Conservation (phyloP, 2,113 vertebrate genomes). For the Siniperca chuatsi region DNA sequence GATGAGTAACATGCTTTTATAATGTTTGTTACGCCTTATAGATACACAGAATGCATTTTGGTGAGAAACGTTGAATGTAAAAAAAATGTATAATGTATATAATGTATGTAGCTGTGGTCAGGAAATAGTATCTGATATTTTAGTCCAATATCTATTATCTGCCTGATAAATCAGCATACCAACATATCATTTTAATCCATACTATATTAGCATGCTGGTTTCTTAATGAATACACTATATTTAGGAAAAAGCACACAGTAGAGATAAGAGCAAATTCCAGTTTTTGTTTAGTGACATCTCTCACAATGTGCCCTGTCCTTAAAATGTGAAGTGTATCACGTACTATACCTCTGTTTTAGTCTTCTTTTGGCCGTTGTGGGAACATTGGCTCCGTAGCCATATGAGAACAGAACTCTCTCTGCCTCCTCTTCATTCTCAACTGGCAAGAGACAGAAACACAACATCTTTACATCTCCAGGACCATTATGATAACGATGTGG, state of each 20-base stretch:
- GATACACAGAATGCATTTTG: no score
- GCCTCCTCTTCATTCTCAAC: slow-evolving; percentile 96
- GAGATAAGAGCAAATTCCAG: background rate
- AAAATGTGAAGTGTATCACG: background rate
- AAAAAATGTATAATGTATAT: no score
- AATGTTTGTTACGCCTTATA: no score
- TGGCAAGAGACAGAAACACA: slow-evolving; percentile 78
- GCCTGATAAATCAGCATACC: background rate
- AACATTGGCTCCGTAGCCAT: slow-evolving; percentile 97
- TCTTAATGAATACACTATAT: background rate
- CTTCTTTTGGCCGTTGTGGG: slow-evolving; percentile 95
- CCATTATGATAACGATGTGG: background rate
- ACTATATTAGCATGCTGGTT: background rate
- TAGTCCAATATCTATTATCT: background rate
- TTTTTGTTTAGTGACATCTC: background rate
- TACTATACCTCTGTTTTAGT: slow-evolving; percentile 92
- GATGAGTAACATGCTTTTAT: no score
- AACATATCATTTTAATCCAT: background rate
- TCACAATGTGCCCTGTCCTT: background rate
- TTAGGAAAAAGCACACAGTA: background rate
- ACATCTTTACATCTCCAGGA: background rate
- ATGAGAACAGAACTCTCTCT: slow-evolving; percentile 96
- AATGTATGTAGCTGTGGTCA: no score
- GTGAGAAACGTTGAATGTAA: no score
- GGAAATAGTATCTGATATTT: no score